phyloP scores from a whole-genome alignment of 64 coral and sea anemone species.

The Astreopora myriophthalma region DNA sequence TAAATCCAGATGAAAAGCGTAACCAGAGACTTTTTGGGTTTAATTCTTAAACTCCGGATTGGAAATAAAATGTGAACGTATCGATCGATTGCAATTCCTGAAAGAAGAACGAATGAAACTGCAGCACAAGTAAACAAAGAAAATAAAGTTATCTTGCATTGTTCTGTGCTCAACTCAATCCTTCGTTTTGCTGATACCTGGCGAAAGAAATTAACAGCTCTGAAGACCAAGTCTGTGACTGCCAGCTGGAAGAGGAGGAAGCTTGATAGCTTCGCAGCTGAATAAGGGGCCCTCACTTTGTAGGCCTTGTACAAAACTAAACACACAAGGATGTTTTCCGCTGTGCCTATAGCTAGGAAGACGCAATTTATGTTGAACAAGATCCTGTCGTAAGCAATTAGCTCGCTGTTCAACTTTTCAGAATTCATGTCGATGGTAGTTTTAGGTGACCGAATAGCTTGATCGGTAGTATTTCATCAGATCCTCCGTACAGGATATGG shows the following conservation, averaged over 20 bases:
- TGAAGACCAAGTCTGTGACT: constrained; percentile 36
- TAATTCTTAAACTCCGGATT: background rate
- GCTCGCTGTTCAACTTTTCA: background rate
- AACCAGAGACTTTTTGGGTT: background rate
- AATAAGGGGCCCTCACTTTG: background rate
- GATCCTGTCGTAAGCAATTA: background rate
- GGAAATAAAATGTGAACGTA: constrained; percentile 53
- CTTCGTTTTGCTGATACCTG: too few relatives aligned
- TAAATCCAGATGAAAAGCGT: constrained; percentile 31
- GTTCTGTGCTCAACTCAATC: background rate
- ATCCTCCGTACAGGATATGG: too few relatives aligned
- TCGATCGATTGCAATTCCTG: constrained; percentile 52
- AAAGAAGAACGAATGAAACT: constrained; percentile 9
- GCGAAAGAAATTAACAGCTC: constrained; percentile 2
- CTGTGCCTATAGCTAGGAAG: constrained; percentile 3
- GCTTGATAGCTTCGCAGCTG: background rate
- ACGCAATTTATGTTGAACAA: background rate
- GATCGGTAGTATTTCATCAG: background rate
- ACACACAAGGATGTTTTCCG: constrained; percentile 28
- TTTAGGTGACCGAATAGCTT: too few relatives aligned
- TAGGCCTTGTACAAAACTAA: background rate
- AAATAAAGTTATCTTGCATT: constrained; percentile 23
- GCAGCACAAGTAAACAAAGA: constrained; percentile 30
- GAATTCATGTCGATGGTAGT: too few relatives aligned
- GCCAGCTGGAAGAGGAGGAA: constrained; percentile 19